Evolutionary conservation across 2,888 invertebrate genomes (phyloP).

Genomic region (Andrena praecox): DNA sequence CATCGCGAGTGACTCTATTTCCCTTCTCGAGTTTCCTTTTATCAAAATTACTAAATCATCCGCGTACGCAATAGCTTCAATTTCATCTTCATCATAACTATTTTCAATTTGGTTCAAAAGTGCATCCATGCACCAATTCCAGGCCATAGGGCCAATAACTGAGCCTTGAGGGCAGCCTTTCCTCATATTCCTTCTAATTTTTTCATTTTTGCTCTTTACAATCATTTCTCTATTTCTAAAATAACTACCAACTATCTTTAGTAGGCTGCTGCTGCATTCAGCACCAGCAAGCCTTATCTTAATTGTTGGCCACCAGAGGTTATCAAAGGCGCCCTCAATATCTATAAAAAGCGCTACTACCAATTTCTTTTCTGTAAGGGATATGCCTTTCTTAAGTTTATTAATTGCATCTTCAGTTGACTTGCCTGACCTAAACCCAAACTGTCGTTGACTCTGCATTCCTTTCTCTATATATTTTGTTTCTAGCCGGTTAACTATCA

Average conservation of each 20-base stretch:
- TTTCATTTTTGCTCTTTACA: neutral
- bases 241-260: neutral
- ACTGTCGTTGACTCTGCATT: neutral
- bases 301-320: conserved; percentile 33
- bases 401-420: conserved; percentile 14
- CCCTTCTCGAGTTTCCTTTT: neutral
- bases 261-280: neutral
- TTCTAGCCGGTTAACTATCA: conserved; percentile 12
- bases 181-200: neutral
- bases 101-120: neutral
- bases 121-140: conserved; percentile 2
- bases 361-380: neutral
- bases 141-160: neutral
- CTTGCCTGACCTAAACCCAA: neutral
- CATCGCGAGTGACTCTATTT: neutral
- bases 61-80: neutral
- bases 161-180: conserved; percentile 23
- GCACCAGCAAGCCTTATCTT: neutral
- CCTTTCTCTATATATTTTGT: neutral
- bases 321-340: conserved; percentile 24
- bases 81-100: neutral
- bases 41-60: neutral
- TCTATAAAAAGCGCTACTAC: neutral
- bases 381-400: neutral
- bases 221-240: conserved; percentile 7